Conservation (phyloP, 53 echinoderm and acorn worm species). For the Arbacia lixula region DNA sequence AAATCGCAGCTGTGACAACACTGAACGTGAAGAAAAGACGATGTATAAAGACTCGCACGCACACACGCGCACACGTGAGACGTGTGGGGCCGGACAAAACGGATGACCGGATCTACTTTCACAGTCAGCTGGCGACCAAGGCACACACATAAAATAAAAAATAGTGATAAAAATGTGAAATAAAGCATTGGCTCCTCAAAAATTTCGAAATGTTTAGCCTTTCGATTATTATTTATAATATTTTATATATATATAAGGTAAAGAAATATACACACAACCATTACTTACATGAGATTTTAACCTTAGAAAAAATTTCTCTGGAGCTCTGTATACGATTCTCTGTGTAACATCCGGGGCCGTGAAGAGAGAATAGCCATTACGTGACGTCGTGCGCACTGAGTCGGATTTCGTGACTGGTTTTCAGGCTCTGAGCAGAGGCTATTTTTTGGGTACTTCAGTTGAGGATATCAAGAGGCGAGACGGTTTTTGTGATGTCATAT, state of each 20-base stretch:
- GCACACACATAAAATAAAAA: too few relatives aligned
- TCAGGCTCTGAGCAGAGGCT: neutral
- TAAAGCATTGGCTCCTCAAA: neutral
- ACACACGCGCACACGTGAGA: too few relatives aligned
- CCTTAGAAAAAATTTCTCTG: neutral
- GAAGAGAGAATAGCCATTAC: neutral
- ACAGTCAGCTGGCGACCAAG: too few relatives aligned
- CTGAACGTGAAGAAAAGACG: too few relatives aligned
- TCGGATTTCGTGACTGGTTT: neutral
- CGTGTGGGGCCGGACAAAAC: too few relatives aligned
- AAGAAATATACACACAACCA: conserved; percentile 2
- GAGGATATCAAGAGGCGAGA: neutral
- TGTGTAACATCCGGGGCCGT: neutral
- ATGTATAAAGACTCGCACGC: too few relatives aligned
- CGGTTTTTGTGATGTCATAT: neutral
- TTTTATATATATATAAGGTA: neutral
- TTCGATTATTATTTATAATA: neutral
- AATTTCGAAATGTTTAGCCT: neutral
- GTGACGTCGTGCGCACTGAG: conserved; percentile 1
- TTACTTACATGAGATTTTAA: neutral
- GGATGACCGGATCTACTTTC: too few relatives aligned
- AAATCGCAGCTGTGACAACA: too few relatives aligned
- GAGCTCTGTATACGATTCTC: neutral
- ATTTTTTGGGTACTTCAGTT: too few relatives aligned
- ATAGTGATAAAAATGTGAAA: too few relatives aligned